phyloP scores from a whole-genome alignment of 2,113 vertebrate genomes.

The Arenaria interpres region DNA sequence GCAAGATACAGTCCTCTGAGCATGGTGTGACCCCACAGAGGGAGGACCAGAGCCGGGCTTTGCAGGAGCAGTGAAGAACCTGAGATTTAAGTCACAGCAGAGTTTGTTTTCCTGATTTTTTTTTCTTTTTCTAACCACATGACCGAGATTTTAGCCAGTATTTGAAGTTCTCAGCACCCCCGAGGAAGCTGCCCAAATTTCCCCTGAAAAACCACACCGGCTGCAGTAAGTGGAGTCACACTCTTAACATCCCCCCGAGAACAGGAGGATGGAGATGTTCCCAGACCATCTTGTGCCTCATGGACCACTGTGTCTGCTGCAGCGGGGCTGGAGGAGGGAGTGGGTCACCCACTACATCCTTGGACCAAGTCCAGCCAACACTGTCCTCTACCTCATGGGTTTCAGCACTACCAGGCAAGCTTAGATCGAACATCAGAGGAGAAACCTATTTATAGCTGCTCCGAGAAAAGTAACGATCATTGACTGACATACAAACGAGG shows the following conservation, averaged over 20 bases:
- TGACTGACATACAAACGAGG: background rate
- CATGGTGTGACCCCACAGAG: background rate
- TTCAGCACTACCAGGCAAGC: background rate
- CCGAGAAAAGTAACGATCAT: rapidly evolving
- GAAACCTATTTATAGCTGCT: background rate
- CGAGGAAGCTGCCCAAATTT: background rate
- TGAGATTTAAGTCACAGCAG: background rate
- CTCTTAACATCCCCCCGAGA: background rate
- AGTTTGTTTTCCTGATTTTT: background rate
- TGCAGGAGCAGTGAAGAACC: background rate
- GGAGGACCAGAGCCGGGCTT: background rate
- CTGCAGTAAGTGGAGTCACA: rapidly evolving
- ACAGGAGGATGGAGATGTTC: background rate
- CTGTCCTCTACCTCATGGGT: background rate
- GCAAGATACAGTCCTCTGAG: background rate
- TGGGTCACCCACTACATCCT: background rate
- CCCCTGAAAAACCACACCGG: background rate
- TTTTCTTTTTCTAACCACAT: background rate
- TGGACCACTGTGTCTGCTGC: background rate
- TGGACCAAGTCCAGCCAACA: background rate
- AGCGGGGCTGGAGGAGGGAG: rapidly evolving
- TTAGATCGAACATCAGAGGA: rapidly evolving
- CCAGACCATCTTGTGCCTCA: rapidly evolving
- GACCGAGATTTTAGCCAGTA: background rate
- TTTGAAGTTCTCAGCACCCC: background rate